phyloP scores from a whole-genome alignment of 2,113 vertebrate species.

The Onychostoma macrolepis region DNA sequence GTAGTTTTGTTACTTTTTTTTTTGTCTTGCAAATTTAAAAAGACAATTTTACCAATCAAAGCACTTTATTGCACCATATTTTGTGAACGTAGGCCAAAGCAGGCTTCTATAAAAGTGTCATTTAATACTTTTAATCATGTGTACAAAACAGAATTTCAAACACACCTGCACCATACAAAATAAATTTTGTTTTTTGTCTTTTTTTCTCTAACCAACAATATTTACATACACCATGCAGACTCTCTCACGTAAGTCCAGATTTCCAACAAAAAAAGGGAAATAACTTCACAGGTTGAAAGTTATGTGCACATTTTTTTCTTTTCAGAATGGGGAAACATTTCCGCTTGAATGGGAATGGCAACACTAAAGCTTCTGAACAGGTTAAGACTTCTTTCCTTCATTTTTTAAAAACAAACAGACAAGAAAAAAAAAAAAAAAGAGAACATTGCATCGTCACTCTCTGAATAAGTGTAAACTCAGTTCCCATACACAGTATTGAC shows the following conservation, averaged over 20 bases:
- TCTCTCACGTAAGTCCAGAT: constrained; percentile 57
- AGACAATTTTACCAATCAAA: constrained; percentile 76
- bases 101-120: constrained; percentile 83
- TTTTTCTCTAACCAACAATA: constrained; percentile 74
- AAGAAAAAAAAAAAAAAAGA: constrained; percentile 15
- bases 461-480: constrained; percentile 53
- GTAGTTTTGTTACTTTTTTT: neutral
- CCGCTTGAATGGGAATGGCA: constrained; percentile 56
- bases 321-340: constrained; percentile 46
- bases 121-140: constrained; percentile 80
- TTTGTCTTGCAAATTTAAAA: constrained; percentile 37
- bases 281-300: constrained; percentile 55
- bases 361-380: constrained; percentile 50
- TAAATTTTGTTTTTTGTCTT: constrained; percentile 55
- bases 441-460: constrained; percentile 50
- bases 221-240: constrained; percentile 80
- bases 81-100: constrained; percentile 77
- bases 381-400: constrained; percentile 55
- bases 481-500: constrained; percentile 54
- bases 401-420: constrained; percentile 11
- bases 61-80: constrained; percentile 84
- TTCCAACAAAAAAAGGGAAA: constrained; percentile 56
- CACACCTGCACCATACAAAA: constrained; percentile 84
- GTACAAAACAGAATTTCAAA: constrained; percentile 82
- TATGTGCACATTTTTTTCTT: constrained; percentile 56